phyloP scores from a whole-genome alignment of 2,113 vertebrate genomes.

The Dissostichus mawsoni region DNA sequence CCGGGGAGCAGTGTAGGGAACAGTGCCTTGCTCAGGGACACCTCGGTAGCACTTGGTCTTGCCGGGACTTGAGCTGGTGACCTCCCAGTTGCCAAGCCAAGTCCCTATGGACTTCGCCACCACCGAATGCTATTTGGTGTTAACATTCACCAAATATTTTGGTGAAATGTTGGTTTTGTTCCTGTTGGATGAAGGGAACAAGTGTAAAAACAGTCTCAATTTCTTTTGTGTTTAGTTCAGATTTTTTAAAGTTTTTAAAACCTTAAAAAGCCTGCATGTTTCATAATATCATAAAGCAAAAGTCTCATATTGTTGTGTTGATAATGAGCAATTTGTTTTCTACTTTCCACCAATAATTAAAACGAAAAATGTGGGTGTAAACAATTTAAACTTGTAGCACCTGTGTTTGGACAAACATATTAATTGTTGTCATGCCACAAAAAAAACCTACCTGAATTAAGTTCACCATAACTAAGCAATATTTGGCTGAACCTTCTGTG shows the following conservation, averaged over 20 bases:
- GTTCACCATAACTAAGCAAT: not conserved
- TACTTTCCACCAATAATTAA: not conserved
- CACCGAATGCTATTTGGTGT: too few relatives aligned
- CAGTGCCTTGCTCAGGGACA: too few relatives aligned
- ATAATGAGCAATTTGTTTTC: not conserved
- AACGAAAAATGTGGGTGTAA: not conserved
- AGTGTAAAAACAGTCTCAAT: too few relatives aligned
- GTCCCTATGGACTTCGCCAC: too few relatives aligned
- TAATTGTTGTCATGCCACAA: not conserved
- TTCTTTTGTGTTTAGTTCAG: not conserved
- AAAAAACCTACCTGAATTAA: not conserved
- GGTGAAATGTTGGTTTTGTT: too few relatives aligned
- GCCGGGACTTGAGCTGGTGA: too few relatives aligned
- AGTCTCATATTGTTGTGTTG: not conserved
- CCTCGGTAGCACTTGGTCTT: too few relatives aligned
- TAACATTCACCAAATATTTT: too few relatives aligned
- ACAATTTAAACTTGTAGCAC: not conserved
- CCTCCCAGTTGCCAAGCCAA: too few relatives aligned
- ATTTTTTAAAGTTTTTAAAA: not conserved
- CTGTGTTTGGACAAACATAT: not conserved
- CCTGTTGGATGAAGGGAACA: not conserved
- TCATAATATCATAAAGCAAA: not conserved
- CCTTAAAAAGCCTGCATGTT: too few relatives aligned
- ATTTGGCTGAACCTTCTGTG: not conserved
- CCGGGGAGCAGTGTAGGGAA: too few relatives aligned